phyloP scores from a whole-genome alignment of 2,113 vertebrate species.

The Chloebia gouldiae region DNA sequence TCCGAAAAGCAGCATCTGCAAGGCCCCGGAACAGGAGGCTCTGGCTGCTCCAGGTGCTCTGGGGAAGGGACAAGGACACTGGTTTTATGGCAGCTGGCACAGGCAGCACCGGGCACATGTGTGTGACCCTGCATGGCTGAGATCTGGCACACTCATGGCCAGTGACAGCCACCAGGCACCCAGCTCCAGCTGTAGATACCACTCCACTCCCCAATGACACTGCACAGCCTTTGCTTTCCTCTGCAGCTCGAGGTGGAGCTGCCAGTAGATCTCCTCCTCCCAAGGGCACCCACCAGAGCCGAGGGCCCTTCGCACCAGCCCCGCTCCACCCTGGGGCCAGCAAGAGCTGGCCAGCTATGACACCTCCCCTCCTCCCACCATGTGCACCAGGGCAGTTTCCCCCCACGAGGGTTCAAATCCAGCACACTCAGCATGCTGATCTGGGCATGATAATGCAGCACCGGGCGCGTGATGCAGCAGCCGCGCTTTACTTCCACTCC shows the following conservation, averaged over 20 bases:
- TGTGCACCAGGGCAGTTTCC: rapidly evolving
- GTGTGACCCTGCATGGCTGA: rapidly evolving
- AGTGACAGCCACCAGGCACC: conserved; percentile 54
- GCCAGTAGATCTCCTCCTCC: conserved; percentile 60
- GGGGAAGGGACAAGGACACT: neutral
- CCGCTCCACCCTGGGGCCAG: rapidly evolving
- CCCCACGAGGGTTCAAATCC: neutral
- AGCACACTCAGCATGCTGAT: neutral
- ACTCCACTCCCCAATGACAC: conserved; percentile 53
- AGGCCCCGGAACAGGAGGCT: conserved; percentile 6
- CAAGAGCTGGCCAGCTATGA: rapidly evolving
- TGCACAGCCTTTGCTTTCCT: conserved; percentile 67
- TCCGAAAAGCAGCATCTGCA: neutral
- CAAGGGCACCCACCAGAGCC: neutral
- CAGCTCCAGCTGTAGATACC: conserved; percentile 67
- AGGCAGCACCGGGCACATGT: rapidly evolving
- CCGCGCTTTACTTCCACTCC: neutral
- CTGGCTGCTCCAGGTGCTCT: conserved; percentile 41
- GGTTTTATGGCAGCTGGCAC: neutral
- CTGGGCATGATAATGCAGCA: rapidly evolving
- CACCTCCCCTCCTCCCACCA: neutral
- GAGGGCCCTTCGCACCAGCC: neutral
- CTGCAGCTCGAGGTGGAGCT: conserved; percentile 68
- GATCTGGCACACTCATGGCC: rapidly evolving
- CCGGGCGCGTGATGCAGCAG: neutral